phyloP scores from a whole-genome alignment of 2,888 invertebrate genomes.

The Gandaritis pyraliata region DNA sequence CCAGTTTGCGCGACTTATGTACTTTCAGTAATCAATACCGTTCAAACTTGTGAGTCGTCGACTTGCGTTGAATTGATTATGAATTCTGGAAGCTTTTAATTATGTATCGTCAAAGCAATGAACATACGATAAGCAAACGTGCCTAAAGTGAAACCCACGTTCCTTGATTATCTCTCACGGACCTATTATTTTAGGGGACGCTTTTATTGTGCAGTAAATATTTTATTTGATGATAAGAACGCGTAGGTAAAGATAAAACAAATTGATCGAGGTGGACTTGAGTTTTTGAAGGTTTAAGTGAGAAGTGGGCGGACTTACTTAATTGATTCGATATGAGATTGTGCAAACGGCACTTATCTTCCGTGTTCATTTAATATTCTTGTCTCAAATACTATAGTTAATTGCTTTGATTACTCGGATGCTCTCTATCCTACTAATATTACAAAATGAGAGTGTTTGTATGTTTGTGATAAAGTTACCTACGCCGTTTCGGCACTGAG shows the following conservation, averaged over 20 bases:
- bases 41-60: constrained; percentile 26
- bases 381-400: constrained; percentile 37
- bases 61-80: constrained; percentile 22
- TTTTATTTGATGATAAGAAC: constrained; percentile 77
- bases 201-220: constrained; percentile 82
- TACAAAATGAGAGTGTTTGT: not conserved
- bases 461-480: not conserved
- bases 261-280: constrained; percentile 74
- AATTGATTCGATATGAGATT: constrained; percentile 74
- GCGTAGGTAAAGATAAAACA: constrained; percentile 70
- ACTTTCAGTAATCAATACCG: constrained; percentile 39
- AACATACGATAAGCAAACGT: constrained; percentile 29
- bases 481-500: not conserved
- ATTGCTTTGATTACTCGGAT: constrained; percentile 38
- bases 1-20: constrained; percentile 36
- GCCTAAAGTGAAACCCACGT: constrained; percentile 46
- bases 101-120: constrained; percentile 26
- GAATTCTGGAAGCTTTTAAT: constrained; percentile 33
- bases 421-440: constrained; percentile 6
- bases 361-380: constrained; percentile 69
- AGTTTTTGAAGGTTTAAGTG: constrained; percentile 69
- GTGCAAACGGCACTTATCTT: constrained; percentile 67
- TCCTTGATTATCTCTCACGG: constrained; percentile 71
- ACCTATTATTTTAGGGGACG: constrained; percentile 73
- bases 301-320: constrained; percentile 67